phyloP scores from a whole-genome alignment of 2,888 invertebrate genomes.

The Pollenia labialis region DNA sequence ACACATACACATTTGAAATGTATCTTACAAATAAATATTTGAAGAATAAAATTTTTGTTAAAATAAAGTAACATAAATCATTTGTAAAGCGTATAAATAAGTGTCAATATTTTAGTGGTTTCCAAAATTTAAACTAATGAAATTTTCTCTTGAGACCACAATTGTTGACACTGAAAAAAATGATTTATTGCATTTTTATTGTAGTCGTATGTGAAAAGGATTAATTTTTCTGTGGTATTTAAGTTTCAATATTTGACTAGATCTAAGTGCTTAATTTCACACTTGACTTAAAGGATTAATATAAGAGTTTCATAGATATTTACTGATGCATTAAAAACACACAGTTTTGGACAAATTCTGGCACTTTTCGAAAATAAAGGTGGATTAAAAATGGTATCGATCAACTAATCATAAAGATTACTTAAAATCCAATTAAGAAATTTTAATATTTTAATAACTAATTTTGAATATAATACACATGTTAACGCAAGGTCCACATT shows the following conservation, averaged over 20 bases:
- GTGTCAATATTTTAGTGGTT: constrained; percentile 52
- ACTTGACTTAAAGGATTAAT: constrained; percentile 70
- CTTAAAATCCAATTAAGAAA: too few relatives aligned
- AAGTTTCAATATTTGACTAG: constrained; percentile 63
- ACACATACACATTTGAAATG: neutral
- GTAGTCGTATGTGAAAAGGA: constrained; percentile 35
- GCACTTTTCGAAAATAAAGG: too few relatives aligned
- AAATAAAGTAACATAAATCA: constrained; percentile 63
- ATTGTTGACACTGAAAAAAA: constrained; percentile 26
- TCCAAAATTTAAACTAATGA: neutral
- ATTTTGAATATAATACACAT: too few relatives aligned
- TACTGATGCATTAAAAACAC: too few relatives aligned
- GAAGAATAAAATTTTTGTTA: constrained; percentile 22
- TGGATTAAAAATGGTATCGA: too few relatives aligned
- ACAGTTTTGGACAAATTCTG: too few relatives aligned
- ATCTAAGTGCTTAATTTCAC: constrained; percentile 73
- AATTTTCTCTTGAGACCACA: constrained; percentile 44
- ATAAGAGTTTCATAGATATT: neutral
- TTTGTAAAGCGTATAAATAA: constrained; percentile 53
- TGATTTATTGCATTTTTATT: constrained; percentile 57
- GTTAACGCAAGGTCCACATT: too few relatives aligned
- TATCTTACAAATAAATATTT: constrained; percentile 59
- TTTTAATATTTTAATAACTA: too few relatives aligned
- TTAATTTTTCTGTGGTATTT: constrained; percentile 44
- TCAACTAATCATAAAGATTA: too few relatives aligned